Conservation (phyloP, 2,113 vertebrate species). For the Plestiodon gilberti region DNA sequence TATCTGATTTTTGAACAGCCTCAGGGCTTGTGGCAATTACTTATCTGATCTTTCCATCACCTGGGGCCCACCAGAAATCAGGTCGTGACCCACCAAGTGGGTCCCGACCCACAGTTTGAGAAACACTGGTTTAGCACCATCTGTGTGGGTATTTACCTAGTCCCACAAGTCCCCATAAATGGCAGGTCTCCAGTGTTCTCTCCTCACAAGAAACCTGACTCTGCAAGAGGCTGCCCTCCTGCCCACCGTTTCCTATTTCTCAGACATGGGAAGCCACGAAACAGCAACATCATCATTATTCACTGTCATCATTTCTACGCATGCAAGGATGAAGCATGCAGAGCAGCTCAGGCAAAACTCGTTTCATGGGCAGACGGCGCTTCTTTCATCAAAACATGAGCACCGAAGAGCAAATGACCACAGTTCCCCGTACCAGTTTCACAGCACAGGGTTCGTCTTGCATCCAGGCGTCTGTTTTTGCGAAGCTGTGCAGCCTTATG, state of each 20-base stretch:
- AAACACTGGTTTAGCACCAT: too few species aligned
- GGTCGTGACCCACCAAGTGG: too few species aligned
- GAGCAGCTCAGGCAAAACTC: background rate
- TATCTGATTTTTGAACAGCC: too few species aligned
- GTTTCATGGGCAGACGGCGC: background rate
- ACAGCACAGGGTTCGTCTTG: background rate
- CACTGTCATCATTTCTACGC: background rate
- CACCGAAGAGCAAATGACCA: conserved; percentile 2
- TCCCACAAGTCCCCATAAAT: background rate
- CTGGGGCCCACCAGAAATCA: too few species aligned
- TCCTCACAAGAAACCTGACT: background rate
- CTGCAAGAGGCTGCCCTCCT: background rate
- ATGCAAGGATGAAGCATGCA: background rate
- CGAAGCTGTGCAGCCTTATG: conserved; percentile 1
- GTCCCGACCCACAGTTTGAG: too few species aligned
- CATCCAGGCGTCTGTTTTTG: background rate
- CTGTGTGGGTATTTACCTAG: background rate
- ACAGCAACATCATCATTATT: background rate
- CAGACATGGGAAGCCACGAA: background rate
- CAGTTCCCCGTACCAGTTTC: background rate
- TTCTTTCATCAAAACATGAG: background rate
- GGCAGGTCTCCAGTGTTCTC: too few species aligned
- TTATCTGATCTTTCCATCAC: too few species aligned
- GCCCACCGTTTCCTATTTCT: too few species aligned
- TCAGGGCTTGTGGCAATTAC: too few species aligned